Base-by-base conservation (phyloP, 2,888 invertebrate genomes). In the Xylocampa areola region DNA sequence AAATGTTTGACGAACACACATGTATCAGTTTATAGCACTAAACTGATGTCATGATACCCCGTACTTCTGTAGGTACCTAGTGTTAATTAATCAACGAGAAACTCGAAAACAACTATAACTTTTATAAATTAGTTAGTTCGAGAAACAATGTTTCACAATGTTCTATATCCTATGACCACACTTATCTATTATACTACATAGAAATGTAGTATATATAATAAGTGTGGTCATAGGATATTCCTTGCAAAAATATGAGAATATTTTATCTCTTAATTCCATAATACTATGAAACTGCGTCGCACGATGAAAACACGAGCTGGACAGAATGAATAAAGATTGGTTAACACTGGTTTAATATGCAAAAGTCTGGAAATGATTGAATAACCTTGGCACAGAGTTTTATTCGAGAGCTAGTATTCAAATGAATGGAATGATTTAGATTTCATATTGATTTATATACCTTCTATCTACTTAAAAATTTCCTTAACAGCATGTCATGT, bases 1-100 rank as follows among this genome's bases (percentile, higher is more conserved):
- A 33, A 44, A 25, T 27, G 23, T 8, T 14, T 21, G 35, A 35
- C 45, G 37, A 10, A 3, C 19, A 27, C 29, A 33, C 17, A n/a
- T 29, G 17, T 49, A 16, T 19, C 11, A 17, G 7, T 23, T 4
- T 19, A 47, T 39, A 53, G 48, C 11, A 48, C 8, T 10, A 53
- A 14, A 43, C 32, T 8, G n/a, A 17, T 53, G 25, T 30, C 30
- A 30, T 44, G 16, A 37, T 14, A 30, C 10, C 23, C 29, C 21
- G 33, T 30, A 17, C 17, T 43, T 30, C 11, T 43, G 17, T 40
- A 11, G n/a, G n/a, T n/a, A n/a, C n/a, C n/a, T 14, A 40, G 13
- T 39, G 37, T 17, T 53, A 30, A 32, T 40, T 44, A 14, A 40
- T 16, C 10, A 19, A 36, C 8, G 3, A 21, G 21, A 37, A 36